Percentiles rank a stretch among this genome's conserved stretches.
These are phyloP conservation scores for Sebastes miniatus DNA, from an alignment of 2,797 vertebrate genomes.

Conservation along the genomic window DNA sequence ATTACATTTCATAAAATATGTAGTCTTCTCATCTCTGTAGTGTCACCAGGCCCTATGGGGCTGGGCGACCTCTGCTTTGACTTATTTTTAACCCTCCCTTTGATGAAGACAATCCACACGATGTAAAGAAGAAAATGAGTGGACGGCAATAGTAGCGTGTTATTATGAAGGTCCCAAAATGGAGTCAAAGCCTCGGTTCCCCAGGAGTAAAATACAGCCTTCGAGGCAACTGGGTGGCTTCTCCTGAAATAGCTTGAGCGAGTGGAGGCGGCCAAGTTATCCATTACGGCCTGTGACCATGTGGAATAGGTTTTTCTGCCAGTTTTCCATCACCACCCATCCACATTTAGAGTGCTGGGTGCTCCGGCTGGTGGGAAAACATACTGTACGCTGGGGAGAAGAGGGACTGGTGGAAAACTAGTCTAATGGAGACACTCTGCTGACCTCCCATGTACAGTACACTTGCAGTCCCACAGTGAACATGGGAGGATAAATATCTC, in stretches of 20 bases:
- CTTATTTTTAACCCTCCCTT: slow-evolving; percentile 71
- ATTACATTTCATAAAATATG: background rate
- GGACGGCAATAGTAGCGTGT: slow-evolving; percentile 67
- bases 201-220: slow-evolving; percentile 77
- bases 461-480: slow-evolving; percentile 12
- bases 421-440: slow-evolving; percentile 41
- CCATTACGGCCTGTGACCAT: slow-evolving; percentile 77
- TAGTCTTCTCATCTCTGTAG: slow-evolving; percentile 4
- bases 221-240: slow-evolving; percentile 67
- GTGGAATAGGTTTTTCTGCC: slow-evolving; percentile 77
- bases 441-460: slow-evolving; percentile 33
- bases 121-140: slow-evolving; percentile 63
- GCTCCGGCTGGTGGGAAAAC: slow-evolving; percentile 67
- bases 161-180: slow-evolving; percentile 76
- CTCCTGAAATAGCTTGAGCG: slow-evolving; percentile 78
- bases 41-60: slow-evolving; percentile 26
- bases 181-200: slow-evolving; percentile 57
- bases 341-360: slow-evolving; percentile 63
- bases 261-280: slow-evolving; percentile 75
- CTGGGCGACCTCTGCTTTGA: slow-evolving; percentile 28
- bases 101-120: slow-evolving; percentile 62
- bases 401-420: slow-evolving; percentile 42
- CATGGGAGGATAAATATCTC: slow-evolving; percentile 3
- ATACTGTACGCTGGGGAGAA: slow-evolving; percentile 51
- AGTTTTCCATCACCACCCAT: slow-evolving; percentile 81